phyloP scores from a whole-genome alignment of 1,140 invertebrate genomes.

The Scylla paramamosain region DNA sequence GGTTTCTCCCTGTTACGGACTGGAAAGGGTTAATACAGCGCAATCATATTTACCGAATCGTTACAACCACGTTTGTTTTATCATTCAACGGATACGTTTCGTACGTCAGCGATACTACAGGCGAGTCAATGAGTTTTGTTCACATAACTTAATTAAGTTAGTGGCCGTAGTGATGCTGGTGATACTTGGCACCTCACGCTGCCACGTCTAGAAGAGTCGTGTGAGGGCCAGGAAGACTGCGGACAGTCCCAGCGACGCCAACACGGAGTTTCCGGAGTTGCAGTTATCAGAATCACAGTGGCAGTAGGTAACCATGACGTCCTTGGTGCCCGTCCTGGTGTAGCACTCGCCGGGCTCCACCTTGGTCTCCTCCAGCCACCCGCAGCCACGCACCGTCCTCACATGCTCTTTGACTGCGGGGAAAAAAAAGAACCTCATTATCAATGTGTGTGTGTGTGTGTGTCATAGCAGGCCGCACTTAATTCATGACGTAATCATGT shows the following conservation, averaged over 20 bases:
- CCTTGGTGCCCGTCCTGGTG: slow-evolving; percentile 76
- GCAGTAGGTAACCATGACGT: slow-evolving; percentile 76
- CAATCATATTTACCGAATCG: neutral
- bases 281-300: slow-evolving; percentile 67
- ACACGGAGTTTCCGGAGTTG: slow-evolving; percentile 58
- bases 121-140: neutral
- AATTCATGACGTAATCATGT: too few species aligned
- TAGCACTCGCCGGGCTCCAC: slow-evolving; percentile 66
- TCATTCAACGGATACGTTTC: neutral
- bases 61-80: neutral
- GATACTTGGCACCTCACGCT: neutral
- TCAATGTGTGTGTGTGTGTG: too few species aligned
- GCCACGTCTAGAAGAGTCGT: slow-evolving; percentile 56
- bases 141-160: neutral
- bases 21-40: neutral
- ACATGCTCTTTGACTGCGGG: slow-evolving; percentile 56
- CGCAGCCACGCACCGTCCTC: slow-evolving; percentile 74
- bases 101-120: slow-evolving; percentile 20
- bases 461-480: too few species aligned
- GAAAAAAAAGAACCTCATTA: neutral
- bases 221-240: slow-evolving; percentile 51
- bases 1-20: neutral
- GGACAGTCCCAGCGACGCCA: slow-evolving; percentile 61
- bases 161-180: neutral
- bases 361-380: slow-evolving; percentile 72